Evolutionary conservation across 2,797 vertebrate species (phyloP).

Genomic region (Arremon aurantiirostris): DNA sequence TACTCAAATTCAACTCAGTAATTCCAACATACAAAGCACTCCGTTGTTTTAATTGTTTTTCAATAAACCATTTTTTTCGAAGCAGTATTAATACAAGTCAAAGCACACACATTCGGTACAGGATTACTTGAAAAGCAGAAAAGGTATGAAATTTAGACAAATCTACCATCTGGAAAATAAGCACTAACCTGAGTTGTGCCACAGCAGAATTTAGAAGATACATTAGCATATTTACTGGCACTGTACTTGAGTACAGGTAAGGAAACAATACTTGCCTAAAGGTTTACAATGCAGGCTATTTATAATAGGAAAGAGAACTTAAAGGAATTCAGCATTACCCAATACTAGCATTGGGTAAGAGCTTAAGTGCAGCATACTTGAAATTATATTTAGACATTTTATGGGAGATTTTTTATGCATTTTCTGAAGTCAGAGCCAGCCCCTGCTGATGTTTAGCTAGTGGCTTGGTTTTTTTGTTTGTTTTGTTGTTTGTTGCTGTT

Average conservation of each 20-base stretch:
- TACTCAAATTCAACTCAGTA: background rate
- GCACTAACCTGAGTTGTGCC: background rate
- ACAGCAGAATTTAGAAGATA: background rate
- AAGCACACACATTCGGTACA: background rate
- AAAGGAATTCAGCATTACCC: background rate
- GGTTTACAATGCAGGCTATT: background rate
- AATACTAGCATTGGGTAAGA: background rate
- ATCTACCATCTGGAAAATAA: background rate
- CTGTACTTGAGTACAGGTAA: background rate
- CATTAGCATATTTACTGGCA: background rate
- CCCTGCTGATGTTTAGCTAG: background rate
- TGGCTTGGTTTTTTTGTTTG: background rate
- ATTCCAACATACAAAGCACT: background rate
- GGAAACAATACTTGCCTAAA: background rate
- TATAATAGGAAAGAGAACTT: background rate
- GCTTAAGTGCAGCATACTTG: background rate
- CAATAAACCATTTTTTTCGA: background rate
- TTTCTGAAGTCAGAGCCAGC: background rate
- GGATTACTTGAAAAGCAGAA: background rate
- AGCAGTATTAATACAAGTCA: background rate
- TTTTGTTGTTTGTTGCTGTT: background rate
- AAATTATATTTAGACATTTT: background rate
- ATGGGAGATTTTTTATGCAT: rapidly evolving
- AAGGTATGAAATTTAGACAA: background rate
- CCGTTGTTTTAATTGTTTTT: background rate